Evolutionary conservation across 2,797 vertebrate species (phyloP), one percentile per base, ranked within the genome.

Genomic region (Enteromius treurensis): DNA sequence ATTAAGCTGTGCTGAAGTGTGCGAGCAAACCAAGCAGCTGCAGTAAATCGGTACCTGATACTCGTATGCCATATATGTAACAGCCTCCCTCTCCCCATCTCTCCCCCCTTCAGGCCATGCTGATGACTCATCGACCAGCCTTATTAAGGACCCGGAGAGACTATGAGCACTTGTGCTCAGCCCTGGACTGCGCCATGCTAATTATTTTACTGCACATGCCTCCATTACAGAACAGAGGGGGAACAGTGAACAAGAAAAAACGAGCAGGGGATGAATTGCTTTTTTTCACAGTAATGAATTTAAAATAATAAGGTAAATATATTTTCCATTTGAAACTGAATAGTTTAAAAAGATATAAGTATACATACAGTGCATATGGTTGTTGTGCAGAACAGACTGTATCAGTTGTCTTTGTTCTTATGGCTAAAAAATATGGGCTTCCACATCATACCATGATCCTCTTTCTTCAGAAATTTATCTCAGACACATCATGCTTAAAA

Each of bases 81-180:
- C 71, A 53, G 55, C 60, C 42, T 69, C 73, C 17, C 69, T 26
- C 53, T 76, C 47, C 77, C 26, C 58, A 77, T 51, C 51, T 82
- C 64, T 79, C 76, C 2, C n/a, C 91, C 89, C 92, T 91, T 91
- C 90, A 86, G 87, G 90, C 89, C 90, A 89, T 86, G 88, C 88
- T 91, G 93, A 95, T 95, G 94, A 95, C 92, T 95, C 94, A 94
- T 94, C 92, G 91, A 89, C 90, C 90, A 85, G 92, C 88, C 93
- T 94, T 94, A 92, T 94, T 93, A 94, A 90, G 84, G 81, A 87
- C 80, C 88, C 88, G 82, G 88, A 93, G 91, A 86, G 82, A 86
- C 78, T 89, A 90, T 88, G 89, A 87, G 91, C 91, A 88, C 77
- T 88, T 92, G 90, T 90, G 87, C 87, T 87, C 90, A 82, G 85